Conservation (phyloP, 2,888 invertebrate genomes). For the Chrysolina oricalcia region DNA sequence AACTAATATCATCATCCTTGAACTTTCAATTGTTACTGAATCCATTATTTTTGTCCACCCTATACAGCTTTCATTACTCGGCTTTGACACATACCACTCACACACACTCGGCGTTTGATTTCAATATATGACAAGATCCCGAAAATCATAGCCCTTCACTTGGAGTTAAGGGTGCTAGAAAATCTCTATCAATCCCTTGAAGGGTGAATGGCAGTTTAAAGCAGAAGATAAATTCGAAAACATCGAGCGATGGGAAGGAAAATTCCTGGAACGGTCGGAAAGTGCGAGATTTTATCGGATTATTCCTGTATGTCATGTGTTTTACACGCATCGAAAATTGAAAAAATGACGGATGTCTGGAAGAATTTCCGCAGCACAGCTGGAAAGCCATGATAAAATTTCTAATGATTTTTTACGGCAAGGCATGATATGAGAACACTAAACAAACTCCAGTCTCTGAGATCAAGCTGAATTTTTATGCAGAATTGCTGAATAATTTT, state of each 20-base stretch:
- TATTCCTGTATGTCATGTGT: slow-evolving; percentile 1
- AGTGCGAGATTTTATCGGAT: slow-evolving; percentile 13
- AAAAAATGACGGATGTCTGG: slow-evolving; percentile 1
- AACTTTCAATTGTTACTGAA: not conserved
- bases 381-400: not conserved
- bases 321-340: not conserved
- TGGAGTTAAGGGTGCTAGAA: slow-evolving; percentile 33
- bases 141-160: slow-evolving; percentile 13
- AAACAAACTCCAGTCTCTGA: not conserved
- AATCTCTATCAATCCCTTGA: slow-evolving; percentile 40
- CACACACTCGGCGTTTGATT: slow-evolving; percentile 9
- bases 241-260: slow-evolving; percentile 3
- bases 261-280: not conserved
- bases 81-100: not conserved
- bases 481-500: no score
- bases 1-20: no score
- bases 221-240: slow-evolving; percentile 20
- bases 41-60: slow-evolving; percentile 1
- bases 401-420: not conserved
- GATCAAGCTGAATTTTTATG: no score
- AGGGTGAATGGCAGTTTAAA: slow-evolving; percentile 32
- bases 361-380: not conserved
- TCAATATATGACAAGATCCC: slow-evolving; percentile 13
- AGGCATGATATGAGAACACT: not conserved
- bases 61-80: slow-evolving; percentile 9